Percentiles rank a stretch among this genome's conserved stretches.
phyloP scores from a whole-genome alignment of 2,113 vertebrate species.

The Chaenogobius annularis region DNA sequence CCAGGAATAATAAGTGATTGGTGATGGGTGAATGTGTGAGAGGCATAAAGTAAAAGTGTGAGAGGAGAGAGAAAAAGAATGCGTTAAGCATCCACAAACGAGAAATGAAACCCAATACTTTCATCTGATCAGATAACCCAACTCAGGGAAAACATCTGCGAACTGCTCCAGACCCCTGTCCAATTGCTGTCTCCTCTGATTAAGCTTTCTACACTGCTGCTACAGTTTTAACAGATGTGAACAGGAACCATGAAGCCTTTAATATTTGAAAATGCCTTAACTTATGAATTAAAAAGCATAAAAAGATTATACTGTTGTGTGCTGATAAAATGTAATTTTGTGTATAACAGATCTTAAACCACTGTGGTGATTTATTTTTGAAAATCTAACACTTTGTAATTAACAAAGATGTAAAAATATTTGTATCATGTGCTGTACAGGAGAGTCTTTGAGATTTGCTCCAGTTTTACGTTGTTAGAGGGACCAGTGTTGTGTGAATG shows the following conservation, averaged over 20 bases:
- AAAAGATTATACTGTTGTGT: background rate
- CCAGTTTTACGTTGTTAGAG: constrained; percentile 14
- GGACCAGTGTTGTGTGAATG: background rate
- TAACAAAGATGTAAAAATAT: constrained; percentile 34
- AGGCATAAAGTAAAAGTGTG: constrained; percentile 26
- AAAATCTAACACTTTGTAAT: constrained; percentile 1
- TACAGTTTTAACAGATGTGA: constrained; percentile 5
- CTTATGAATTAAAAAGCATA: constrained; percentile 7
- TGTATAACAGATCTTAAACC: constrained; percentile 26
- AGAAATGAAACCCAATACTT: background rate
- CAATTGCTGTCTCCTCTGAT: background rate
- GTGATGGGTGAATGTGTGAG: constrained; percentile 53
- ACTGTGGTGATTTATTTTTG: constrained; percentile 43
- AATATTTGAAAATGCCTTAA: constrained; percentile 17
- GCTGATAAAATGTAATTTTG: background rate
- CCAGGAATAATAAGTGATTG: constrained; percentile 55
- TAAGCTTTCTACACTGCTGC: background rate
- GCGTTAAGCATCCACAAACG: background rate
- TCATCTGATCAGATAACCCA: constrained; percentile 22
- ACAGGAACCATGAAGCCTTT: background rate
- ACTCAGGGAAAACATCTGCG: constrained; percentile 28
- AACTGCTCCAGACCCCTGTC: background rate
- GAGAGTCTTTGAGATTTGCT: constrained; percentile 16
- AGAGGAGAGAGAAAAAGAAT: constrained; percentile 24
- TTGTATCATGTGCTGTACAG: constrained; percentile 60